Base-by-base conservation (phyloP, 2,888 invertebrate genomes). In the Thymelicus sylvestris region DNA sequence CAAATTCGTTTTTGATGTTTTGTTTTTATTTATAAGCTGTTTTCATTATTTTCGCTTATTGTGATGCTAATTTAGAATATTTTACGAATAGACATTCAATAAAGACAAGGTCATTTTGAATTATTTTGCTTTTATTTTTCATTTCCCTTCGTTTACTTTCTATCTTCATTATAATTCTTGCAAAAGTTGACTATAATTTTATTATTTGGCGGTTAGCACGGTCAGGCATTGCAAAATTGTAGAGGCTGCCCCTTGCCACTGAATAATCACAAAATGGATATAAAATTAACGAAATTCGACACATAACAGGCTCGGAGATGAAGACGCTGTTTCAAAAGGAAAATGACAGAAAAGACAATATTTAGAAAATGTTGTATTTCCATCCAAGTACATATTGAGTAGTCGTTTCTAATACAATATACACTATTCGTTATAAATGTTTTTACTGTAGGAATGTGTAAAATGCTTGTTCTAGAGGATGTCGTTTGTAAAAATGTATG, bases 41-140 rank as follows among this genome's bases (percentile, higher is more conserved):
- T 86, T 86, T 84, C 75, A 80, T 81, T 84, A 83, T 80, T 77
- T 84, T 87, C 85, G 87, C 85, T 87, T 83, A 86, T 86, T 91
- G 92, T 91, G 91, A 92, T 92, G 91, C 87, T 92, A 92, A 87
- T 92, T 90, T 90, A 91, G 87, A 88, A 87, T 86, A 89, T 86
- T 90, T 90, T 90, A 91, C 84, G 82, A 83, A 84, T 89, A 89
- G 88, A 90, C 86, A 84, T 85, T 85, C 84, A 91, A 92, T 92
- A 92, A 92, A 92, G 90, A 92, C 90, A 88, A 84, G 81, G 81
- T 82, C 84, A 86, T 90, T 89, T 87, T 84, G 78, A 86, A 83
- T 75, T 73, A 73, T 86, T 79, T 83, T 84, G 86, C 82, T 83
- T 86, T 85, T 86, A 82, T 78, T 79, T 81, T 82, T 80, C 74